These are phyloP conservation scores for Mystacornis crossleyi DNA, from an alignment of 2,113 vertebrate species.

Conservation along the genomic window DNA sequence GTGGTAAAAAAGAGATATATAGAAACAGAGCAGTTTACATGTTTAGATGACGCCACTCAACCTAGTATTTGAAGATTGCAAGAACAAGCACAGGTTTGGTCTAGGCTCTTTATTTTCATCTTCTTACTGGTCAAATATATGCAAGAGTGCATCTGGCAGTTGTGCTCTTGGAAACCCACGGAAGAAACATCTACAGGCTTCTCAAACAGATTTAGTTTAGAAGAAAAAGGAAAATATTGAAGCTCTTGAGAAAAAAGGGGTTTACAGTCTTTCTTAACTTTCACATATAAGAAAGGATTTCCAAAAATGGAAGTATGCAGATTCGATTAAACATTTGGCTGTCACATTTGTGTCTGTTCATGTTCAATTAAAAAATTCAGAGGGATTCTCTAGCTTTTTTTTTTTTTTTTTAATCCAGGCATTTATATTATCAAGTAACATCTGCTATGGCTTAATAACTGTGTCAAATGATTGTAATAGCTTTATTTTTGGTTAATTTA, in stretches of 20 bases:
- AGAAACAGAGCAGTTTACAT: not conserved
- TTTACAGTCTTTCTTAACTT: conserved; percentile 9
- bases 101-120: not conserved
- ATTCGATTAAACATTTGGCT: conserved; percentile 42
- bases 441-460: conserved; percentile 38
- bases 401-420: conserved; percentile 31
- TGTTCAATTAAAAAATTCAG: conserved; percentile 50
- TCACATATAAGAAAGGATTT: not conserved
- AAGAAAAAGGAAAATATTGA: conserved; percentile 44
- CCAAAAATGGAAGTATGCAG: not conserved
- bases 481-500: conserved; percentile 26
- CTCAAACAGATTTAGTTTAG: conserved; percentile 33
- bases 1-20: not conserved
- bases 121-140: conserved; percentile 26
- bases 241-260: not conserved
- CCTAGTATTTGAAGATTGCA: not conserved
- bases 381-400: conserved; percentile 24
- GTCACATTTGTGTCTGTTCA: conserved; percentile 1
- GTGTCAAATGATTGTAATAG: conserved; percentile 29
- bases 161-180: not conserved
- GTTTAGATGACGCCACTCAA: not conserved
- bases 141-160: conserved; percentile 20
- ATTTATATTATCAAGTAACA: conserved; percentile 43
- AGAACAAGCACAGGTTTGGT: not conserved
- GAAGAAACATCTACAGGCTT: not conserved